Evolutionary conservation across 2,113 vertebrate species (phyloP).

Genomic region (Astur gentilis): DNA sequence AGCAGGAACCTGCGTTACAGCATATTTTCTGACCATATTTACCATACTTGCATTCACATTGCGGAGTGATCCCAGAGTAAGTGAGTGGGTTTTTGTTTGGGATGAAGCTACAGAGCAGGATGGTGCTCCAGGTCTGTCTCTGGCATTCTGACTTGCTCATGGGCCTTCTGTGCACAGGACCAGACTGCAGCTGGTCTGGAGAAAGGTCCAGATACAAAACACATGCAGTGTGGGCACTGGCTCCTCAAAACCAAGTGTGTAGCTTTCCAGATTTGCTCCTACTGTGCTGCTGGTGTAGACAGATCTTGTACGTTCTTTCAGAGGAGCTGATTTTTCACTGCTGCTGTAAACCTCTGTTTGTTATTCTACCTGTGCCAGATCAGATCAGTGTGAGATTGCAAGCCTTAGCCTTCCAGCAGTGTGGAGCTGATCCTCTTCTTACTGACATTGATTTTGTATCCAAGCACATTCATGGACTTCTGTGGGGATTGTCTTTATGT

Average conservation of each 20-base stretch:
- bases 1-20: neutral
- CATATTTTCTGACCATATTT: neutral
- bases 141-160: neutral
- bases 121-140: neutral
- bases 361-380: neutral
- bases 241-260: neutral
- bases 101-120: neutral
- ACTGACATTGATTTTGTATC: neutral
- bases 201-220: neutral
- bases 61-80: neutral
- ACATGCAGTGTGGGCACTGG: neutral
- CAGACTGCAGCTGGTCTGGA: neutral
- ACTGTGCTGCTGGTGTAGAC: neutral
- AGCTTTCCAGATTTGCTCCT: neutral
- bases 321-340: neutral
- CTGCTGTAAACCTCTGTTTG: neutral
- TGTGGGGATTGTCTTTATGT: neutral
- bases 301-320: neutral
- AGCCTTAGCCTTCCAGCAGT: neutral
- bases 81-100: accelerated
- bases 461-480: neutral
- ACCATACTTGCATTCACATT: neutral
- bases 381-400: neutral
- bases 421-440: neutral
- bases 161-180: neutral